Conservation (phyloP, 53 echinoderm and acorn worm species). For the Holothuria leucospilota region DNA sequence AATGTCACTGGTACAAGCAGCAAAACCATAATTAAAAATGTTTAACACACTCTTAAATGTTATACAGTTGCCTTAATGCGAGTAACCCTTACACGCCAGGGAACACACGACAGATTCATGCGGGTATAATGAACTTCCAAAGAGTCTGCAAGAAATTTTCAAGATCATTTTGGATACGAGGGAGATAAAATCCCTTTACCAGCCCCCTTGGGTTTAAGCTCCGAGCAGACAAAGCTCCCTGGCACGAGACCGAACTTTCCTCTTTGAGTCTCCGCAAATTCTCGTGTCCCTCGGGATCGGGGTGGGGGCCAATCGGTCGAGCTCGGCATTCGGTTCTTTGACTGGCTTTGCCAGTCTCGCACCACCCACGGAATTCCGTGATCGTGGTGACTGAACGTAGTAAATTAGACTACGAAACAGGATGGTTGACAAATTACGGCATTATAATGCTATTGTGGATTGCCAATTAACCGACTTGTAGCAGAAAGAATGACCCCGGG, state of each 20-base stretch:
- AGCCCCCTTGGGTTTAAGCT: neutral
- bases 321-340: constrained; percentile 1
- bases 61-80: too few relatives aligned
- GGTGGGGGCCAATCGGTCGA: constrained; percentile 33
- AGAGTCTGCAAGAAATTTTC: too few relatives aligned
- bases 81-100: too few relatives aligned
- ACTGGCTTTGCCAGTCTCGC: neutral
- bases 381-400: constrained; percentile 26
- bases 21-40: too few relatives aligned
- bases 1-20: too few relatives aligned
- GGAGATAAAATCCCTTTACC: too few relatives aligned
- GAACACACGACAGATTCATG: too few relatives aligned
- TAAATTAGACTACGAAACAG: constrained; percentile 38
- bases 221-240: constrained; percentile 13
- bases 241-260: neutral
- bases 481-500: constrained; percentile 48
- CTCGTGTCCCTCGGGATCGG: constrained; percentile 28
- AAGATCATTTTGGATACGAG: too few relatives aligned
- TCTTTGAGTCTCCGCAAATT: neutral
- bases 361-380: constrained; percentile 39
- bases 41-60: too few relatives aligned
- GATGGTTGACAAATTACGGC: constrained; percentile 40
- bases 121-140: too few relatives aligned
- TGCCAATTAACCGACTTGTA: constrained; percentile 50
- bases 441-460: constrained; percentile 29